These are phyloP conservation scores for Sebastes itinus DNA, from an alignment of 2,797 vertebrate genomes.

Conservation along the genomic window DNA sequence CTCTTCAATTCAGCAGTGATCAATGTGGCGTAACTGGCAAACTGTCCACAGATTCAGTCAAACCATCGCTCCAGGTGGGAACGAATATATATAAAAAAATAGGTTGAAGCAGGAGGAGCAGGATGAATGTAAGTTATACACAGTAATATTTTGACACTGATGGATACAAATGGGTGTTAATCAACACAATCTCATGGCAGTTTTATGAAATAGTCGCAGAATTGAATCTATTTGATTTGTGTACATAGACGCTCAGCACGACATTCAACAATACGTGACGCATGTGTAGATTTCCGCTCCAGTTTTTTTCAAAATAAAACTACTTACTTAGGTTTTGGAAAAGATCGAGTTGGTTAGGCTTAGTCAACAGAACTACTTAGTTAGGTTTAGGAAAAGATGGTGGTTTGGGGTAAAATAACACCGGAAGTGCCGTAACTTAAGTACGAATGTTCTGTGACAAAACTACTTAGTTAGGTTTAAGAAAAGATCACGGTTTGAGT, in stretches of 20 bases:
- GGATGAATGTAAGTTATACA: not conserved
- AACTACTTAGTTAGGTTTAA: too few relatives aligned
- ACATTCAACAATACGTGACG: not conserved
- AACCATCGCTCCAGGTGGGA: conserved; percentile 8
- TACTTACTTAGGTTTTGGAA: too few relatives aligned
- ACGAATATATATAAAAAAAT: not conserved
- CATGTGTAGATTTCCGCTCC: not conserved
- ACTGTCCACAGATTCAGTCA: conserved; percentile 19
- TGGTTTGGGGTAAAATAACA: accelerated
- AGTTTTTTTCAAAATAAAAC: not conserved
- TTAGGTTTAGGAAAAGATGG: accelerated
- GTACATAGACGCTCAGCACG: not conserved
- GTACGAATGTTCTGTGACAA: too few relatives aligned
- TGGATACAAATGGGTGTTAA: not conserved
- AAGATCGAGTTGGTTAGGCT: too few relatives aligned
- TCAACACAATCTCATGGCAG: too few relatives aligned
- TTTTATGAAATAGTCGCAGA: too few relatives aligned
- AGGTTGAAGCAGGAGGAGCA: not conserved
- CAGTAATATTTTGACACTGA: not conserved
- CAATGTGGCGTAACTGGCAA: conserved; percentile 29
- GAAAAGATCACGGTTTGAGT: too few relatives aligned
- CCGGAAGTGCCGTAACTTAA: too few relatives aligned
- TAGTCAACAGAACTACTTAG: too few relatives aligned
- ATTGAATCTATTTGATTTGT: too few relatives aligned
- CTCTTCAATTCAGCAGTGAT: conserved; percentile 34